Base-by-base conservation (phyloP, 2,797 vertebrate genomes). In the Fistularia commersonii region DNA sequence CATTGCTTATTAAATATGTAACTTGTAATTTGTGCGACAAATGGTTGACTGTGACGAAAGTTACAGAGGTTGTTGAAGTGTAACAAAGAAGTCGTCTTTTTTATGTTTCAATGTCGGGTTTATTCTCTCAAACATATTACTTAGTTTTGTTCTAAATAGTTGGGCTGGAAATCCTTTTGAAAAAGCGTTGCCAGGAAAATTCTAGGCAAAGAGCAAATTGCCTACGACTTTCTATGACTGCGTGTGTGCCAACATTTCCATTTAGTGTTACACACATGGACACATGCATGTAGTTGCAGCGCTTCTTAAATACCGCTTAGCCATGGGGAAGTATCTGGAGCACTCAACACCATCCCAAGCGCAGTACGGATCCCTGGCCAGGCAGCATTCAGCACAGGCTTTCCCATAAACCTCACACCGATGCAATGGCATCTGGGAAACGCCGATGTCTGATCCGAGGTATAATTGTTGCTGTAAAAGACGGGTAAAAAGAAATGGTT, bases 331-430 rank as follows among this genome's bases (percentile, higher is more conserved):
- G 80, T 99, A 99, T 84, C 97, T 92, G 38, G 97, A 99, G 76
- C 97, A 99, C 15, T 96, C 93, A 0, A 92, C 88, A 48, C 97
- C 97, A 11, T 99, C 97, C 97, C 97, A 99, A 66, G 97, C 97
- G 42, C 97, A 99, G 80, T 99, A 99, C 10, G 97, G 97, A 79
- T 99, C 97, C 61, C 95, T 88, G 0, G 97, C 97, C 14, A 99
- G 92, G 80, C 97, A 99, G 68, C 97, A 99, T 73, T 99, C 97
- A 0, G 96, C 97, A 15, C 97, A 99, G 33, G 97, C 97, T 79
- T 95, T 95, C 45, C 97, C 97, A 5, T 99, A 99, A 57, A 98
- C 84, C 48, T 96, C 95, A 57, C 97, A 99, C 38, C 97, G 94
- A 78, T 99, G 97, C 52, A 99, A 76, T 8, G 97, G 93, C 72